phyloP scores from a whole-genome alignment of 2,888 invertebrate species.

The Drosophila kuntzei region DNA sequence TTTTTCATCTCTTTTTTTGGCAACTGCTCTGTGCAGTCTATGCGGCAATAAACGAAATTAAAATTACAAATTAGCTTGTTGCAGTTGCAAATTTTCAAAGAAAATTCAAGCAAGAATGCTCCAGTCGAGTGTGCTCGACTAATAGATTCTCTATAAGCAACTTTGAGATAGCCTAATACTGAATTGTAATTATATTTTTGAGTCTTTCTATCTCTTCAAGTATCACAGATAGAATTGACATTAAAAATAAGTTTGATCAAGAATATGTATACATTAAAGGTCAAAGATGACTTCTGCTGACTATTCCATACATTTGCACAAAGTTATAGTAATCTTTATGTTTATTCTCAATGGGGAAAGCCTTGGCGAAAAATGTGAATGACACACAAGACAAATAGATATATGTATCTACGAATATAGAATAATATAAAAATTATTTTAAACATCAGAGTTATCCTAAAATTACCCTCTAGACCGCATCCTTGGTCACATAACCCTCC shows the following conservation, averaged over 20 bases:
- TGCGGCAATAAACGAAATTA: constrained; percentile 79
- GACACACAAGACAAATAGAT: neutral
- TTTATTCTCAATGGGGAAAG: neutral
- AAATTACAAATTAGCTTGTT: constrained; percentile 73
- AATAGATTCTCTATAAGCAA: too few species aligned
- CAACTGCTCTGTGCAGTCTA: constrained; percentile 55
- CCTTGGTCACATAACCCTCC: constrained; percentile 12
- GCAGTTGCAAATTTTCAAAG: constrained; percentile 55
- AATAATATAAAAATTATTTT: neutral
- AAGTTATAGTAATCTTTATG: neutral
- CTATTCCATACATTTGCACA: too few species aligned
- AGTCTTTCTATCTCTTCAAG: neutral
- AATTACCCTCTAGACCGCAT: constrained; percentile 9
- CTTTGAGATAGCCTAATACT: too few species aligned
- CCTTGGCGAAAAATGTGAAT: neutral
- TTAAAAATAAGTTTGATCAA: too few species aligned
- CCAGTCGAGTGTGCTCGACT: neutral
- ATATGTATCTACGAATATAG: neutral
- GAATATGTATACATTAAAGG: too few species aligned
- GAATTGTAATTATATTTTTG: too few species aligned
- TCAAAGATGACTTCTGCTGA: too few species aligned
- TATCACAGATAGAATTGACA: too few species aligned
- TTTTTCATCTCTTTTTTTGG: constrained; percentile 48
- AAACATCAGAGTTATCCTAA: neutral
- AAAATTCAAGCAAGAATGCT: neutral